Base-by-base conservation (phyloP, 2,888 invertebrate species). In the Parapristionchus giblindavisi region DNA sequence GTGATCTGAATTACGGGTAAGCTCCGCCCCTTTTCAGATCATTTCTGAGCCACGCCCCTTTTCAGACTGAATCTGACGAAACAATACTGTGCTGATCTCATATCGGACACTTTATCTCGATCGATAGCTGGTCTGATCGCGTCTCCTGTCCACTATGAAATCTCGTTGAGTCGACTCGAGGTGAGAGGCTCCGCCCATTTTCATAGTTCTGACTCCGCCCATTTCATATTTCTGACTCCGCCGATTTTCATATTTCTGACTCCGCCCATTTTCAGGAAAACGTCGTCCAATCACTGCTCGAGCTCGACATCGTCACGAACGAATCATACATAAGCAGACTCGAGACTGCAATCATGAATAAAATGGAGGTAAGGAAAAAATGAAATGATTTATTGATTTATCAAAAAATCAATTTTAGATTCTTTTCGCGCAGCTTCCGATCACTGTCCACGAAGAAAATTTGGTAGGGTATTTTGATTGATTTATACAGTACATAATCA, bases 341-440 rank as follows among this genome's bases (percentile, higher is more conserved):
- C 1, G 73, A 73, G 29, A 51, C 43, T 0, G 60, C 60, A 27
- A 73, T 73, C 60, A 51, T 73, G 21, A 60, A 60, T 14, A 73
- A 73, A 36, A 73, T 73, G 73, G 73, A 73, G 73, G 73, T 73
- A 11, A 29, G 3, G 2, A 29, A 8, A 6, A 17, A 24, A 36
- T 17, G n/a, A 0, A 11, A 48, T 17, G 2, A 29, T 6, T 6
- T 24, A 24, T 36, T 36, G 61, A 11, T 61, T n/a, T 2, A 29
- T 14, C 32, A 6, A 1, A 61, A 2, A 14, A 43, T 43, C 17
- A n/a, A 24, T 61, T 78, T 63, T 40, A 81, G 81, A 74, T 82
- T 29, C 77, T 82, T 38, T 83, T 83, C 73, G 82, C 83, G 6
- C 83, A 83, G 71, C 52, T 83, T 51, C 73, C 78, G 56, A 79